A percentile compares a stretch with the other conserved stretches of the same genome.
Conservation (phyloP, 2,113 vertebrate genomes). For the Morone saxatilis region DNA sequence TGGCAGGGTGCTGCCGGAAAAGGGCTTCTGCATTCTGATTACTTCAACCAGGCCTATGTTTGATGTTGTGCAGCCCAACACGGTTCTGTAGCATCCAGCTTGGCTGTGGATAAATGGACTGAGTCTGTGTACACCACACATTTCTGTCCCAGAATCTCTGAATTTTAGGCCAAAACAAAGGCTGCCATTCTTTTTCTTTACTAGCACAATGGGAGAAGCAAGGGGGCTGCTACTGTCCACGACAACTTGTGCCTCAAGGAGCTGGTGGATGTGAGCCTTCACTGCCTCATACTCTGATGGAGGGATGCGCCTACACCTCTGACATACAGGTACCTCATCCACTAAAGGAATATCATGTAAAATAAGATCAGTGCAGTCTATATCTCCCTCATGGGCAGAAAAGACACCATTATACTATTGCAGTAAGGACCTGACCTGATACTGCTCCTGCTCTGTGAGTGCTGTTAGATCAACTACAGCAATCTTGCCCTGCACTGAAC, state of each 20-base stretch:
- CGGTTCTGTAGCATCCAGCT: slow-evolving; percentile 7
- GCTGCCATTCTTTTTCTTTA: too few species aligned
- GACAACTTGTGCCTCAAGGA: too few species aligned
- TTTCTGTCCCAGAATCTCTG: background rate
- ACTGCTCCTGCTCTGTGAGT: background rate
- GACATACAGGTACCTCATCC: background rate
- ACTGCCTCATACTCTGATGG: too few species aligned
- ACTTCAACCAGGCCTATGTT: background rate
- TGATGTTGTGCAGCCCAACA: slow-evolving; percentile 5
- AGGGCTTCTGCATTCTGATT: slow-evolving; percentile 22
- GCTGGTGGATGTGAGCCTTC: too few species aligned
- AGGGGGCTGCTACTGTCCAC: background rate
- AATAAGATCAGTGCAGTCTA: slow-evolving; percentile 15
- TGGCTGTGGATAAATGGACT: background rate
- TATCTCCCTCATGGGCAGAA: slow-evolving; percentile 1
- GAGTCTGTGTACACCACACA: slow-evolving; percentile 1
- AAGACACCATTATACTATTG: background rate
- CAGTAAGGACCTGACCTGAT: background rate
- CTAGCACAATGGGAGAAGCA: too few species aligned
- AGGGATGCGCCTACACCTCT: too few species aligned
- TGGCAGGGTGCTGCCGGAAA: background rate
- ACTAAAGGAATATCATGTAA: background rate
- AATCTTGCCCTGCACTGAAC: too few species aligned
- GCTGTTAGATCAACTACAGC: too few species aligned
- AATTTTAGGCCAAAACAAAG: background rate